A percentile compares a stretch with the other conserved stretches of the same genome.
Conservation (phyloP, 2,888 invertebrate genomes). For the Drosophila nr. medialis region DNA sequence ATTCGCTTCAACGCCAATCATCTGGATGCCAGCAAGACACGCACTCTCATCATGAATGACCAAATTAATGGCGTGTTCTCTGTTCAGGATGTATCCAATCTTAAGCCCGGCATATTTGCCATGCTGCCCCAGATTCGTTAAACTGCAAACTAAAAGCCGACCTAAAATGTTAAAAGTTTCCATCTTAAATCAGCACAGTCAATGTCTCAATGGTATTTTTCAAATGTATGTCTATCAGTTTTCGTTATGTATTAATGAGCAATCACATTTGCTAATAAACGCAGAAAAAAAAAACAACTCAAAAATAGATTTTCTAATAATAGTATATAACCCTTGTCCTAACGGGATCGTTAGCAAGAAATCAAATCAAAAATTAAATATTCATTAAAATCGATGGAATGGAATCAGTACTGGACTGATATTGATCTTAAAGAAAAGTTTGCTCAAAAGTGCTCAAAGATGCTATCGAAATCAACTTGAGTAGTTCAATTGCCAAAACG, state of each 20-base stretch:
- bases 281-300: constrained; percentile 12
- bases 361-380: background rate
- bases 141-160: background rate
- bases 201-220: constrained; percentile 66
- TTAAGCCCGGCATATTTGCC: constrained; percentile 74
- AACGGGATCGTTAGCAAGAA: background rate
- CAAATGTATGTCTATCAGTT: constrained; percentile 29
- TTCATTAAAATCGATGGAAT: background rate
- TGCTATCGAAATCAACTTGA: background rate
- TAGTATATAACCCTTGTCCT: background rate
- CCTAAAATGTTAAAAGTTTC: background rate
- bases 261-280: constrained; percentile 57
- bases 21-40: constrained; percentile 73
- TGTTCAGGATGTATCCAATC: constrained; percentile 74
- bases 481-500: background rate
- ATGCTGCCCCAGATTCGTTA: constrained; percentile 71
- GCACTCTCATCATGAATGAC: constrained; percentile 76
- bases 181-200: constrained; percentile 18
- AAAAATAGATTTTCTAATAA: background rate
- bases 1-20: constrained; percentile 62
- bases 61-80: constrained; percentile 72
- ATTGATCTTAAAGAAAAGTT: background rate
- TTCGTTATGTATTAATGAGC: constrained; percentile 36
- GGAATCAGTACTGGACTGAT: background rate
- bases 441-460: background rate